Percentiles rank a stretch among this genome's conserved stretches.
Evolutionary conservation across 2,888 invertebrate species (phyloP).

Genomic region (Pandemis cinnamomeana): DNA sequence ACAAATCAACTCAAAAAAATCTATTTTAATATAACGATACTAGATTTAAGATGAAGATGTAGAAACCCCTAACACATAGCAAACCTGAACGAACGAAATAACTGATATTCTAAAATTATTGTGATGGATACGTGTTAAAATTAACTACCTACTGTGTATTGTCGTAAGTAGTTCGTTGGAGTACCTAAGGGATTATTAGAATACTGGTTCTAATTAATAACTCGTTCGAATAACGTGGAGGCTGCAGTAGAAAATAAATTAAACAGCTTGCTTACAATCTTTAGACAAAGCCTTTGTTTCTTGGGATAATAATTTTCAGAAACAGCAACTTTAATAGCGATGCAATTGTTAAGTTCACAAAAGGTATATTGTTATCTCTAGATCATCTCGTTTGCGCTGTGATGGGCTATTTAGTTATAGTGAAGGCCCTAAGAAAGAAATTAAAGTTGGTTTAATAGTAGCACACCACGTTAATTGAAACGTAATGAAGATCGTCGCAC

Average conservation of each 20-base stretch:
- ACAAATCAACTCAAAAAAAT: slow-evolving; percentile 67
- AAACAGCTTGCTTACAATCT: too few relatives aligned
- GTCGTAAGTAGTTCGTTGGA: slow-evolving; percentile 44
- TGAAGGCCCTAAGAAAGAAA: not conserved
- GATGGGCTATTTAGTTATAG: too few relatives aligned
- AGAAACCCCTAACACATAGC: slow-evolving; percentile 55
- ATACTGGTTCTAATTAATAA: slow-evolving; percentile 18
- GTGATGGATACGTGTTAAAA: slow-evolving; percentile 83
- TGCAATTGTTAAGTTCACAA: too few relatives aligned
- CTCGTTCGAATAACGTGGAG: slow-evolving; percentile 1
- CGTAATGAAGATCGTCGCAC: slow-evolving; percentile 9
- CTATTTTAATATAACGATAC: slow-evolving; percentile 68
- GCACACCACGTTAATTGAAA: not conserved
- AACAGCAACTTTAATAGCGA: too few relatives aligned
- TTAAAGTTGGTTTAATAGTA: not conserved
- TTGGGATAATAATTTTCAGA: not conserved
- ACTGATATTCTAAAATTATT: slow-evolving; percentile 84
- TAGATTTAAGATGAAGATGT: slow-evolving; percentile 50
- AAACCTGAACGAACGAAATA: slow-evolving; percentile 76
- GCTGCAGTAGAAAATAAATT: not conserved
- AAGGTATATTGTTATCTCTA: too few relatives aligned
- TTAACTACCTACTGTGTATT: slow-evolving; percentile 67
- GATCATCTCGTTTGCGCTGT: too few relatives aligned
- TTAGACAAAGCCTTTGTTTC: too few relatives aligned
- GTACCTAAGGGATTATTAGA: slow-evolving; percentile 19